Evolutionary conservation across 2,113 vertebrate species (phyloP), one percentile per base, ranked within the genome.

Genomic region (Nothocercus nigrocapillus): DNA sequence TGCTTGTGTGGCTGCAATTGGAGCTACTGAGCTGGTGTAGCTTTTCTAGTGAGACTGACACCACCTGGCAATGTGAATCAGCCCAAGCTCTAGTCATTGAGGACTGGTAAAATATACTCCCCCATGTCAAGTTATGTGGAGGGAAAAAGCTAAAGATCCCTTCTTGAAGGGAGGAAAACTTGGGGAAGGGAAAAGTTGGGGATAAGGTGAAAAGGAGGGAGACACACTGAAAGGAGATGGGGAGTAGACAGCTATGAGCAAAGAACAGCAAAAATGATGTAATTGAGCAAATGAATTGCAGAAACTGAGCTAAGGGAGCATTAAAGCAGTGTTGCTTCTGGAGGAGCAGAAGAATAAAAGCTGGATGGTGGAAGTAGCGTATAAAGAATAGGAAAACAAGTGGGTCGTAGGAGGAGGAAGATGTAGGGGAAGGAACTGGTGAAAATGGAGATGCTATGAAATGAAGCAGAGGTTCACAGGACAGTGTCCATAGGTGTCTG

Each of bases 161-260:
- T 11, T 38, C 13, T 17, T 73, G 53, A 70, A 76, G 53, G 44
- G 38, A 89, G 44, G 58, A 59, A 68, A 86, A 45, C 21, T 70
- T 79, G 66, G 44, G 76, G 76, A 76, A 56, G 22, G 64, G 83
- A 21, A 3, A 14, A 59, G 21, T 16, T 63, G 49, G 67, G 42
- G 74, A 58, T 40, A 4, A 51, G 67, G 47, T 42, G 13, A 13
- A 44, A 51, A 9, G 44, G 42, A n/a, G 21, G 6, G 42, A 0
- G 2, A 75, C 30, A 28, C 3, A 2, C 0, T 0, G 32, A 62
- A 42, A 78, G 54, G 86, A 87, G 89, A 27, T 38, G 25, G 17
- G 44, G 49, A 38, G 18, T 22, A 40, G 19, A 28, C 18, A 32
- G 38, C 56, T 56, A 54, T 54, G 38, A 79, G 61, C 69, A 16